Evolutionary conservation across 1,140 invertebrate genomes (phyloP).

Genomic region (Diachasma alloeum): DNA sequence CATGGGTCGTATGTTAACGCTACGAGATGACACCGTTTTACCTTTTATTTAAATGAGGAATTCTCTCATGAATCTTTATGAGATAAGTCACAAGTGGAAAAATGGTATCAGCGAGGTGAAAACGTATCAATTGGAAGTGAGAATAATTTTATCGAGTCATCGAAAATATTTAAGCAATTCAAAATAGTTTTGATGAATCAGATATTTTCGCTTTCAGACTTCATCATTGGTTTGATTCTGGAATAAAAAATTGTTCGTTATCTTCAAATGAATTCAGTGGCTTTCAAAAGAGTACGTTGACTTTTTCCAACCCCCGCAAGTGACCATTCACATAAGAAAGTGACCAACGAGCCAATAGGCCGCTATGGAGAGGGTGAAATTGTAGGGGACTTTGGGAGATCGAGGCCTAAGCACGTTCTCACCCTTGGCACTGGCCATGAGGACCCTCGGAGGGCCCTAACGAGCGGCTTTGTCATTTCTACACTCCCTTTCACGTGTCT

Average conservation of each 20-base stretch:
- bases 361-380: conserved; percentile 32
- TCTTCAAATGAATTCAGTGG: conserved; percentile 16
- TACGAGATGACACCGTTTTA: conserved; percentile 4
- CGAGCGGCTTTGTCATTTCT: conserved; percentile 53
- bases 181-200: no score
- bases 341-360: conserved; percentile 28
- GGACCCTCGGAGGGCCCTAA: conserved; percentile 60
- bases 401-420: conserved; percentile 53
- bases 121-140: background rate
- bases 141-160: no score
- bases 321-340: conserved; percentile 43
- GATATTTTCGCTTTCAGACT: background rate
- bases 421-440: conserved; percentile 54
- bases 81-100: background rate
- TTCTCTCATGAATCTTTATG: conserved; percentile 4
- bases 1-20: conserved; percentile 11
- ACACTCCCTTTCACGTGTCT: conserved; percentile 22
- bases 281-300: conserved; percentile 4
- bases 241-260: background rate
- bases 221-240: background rate
- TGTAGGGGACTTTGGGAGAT: conserved; percentile 43
- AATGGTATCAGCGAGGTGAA: background rate
- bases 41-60: conserved; percentile 6
- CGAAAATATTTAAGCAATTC: background rate
- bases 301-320: conserved; percentile 30